phyloP scores from a whole-genome alignment of 2,113 vertebrate species.

The Cavia aperea region DNA sequence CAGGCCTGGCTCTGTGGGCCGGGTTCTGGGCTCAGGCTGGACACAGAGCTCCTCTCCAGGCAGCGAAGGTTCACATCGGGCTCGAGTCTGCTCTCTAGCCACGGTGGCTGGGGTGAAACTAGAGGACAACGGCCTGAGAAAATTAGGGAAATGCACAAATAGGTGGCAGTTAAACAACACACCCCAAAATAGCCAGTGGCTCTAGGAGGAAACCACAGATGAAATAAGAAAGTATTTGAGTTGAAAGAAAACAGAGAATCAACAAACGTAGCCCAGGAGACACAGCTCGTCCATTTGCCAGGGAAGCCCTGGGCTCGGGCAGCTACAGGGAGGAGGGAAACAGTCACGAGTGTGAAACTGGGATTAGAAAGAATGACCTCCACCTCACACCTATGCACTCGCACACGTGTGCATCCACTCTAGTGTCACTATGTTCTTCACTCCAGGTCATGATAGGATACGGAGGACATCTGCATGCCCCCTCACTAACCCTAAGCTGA shows the following conservation, averaged over 20 bases:
- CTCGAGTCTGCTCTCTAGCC: not conserved
- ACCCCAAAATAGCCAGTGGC: rapidly evolving
- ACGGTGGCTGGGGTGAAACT: not conserved
- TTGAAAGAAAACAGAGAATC: not conserved
- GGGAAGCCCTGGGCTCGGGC: rapidly evolving
- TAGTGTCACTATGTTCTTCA: not conserved
- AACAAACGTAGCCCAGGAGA: rapidly evolving
- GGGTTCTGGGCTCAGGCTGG: rapidly evolving
- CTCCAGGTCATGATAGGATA: not conserved
- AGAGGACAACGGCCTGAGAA: not conserved
- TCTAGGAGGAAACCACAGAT: not conserved
- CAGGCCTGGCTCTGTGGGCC: not conserved
- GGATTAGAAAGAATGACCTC: not conserved
- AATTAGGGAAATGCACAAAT: not conserved
- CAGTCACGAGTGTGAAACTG: not conserved
- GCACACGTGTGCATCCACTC: not conserved
- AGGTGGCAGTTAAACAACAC: not conserved
- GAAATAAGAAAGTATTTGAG: not conserved
- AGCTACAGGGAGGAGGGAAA: rapidly evolving
- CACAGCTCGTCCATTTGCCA: rapidly evolving
- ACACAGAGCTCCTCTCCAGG: rapidly evolving
- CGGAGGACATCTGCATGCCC: not conserved
- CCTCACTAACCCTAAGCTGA: not conserved
- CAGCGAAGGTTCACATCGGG: rapidly evolving
- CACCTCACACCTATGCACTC: not conserved